Conservation (phyloP, 2,888 invertebrate species). For the Thysanoteuthis rhombus region DNA sequence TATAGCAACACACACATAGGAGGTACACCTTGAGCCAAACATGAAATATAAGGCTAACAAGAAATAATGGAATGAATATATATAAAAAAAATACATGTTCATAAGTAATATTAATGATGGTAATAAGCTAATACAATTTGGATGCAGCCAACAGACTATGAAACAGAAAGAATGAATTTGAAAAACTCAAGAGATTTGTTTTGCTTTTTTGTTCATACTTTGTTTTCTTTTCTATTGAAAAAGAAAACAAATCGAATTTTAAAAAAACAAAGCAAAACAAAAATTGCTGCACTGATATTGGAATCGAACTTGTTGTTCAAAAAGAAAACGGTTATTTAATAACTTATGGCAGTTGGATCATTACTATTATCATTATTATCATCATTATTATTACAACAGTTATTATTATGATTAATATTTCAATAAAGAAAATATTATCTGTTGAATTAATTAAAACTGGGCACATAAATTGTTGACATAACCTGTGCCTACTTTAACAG, state of each 20-base stretch:
- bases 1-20: slow-evolving; percentile 12
- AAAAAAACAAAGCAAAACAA: not conserved
- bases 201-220: not conserved
- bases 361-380: not conserved
- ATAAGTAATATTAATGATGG: slow-evolving; percentile 12
- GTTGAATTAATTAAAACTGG: not conserved
- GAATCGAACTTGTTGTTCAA: not conserved
- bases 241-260: not conserved
- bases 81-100: not conserved
- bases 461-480: not conserved
- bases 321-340: not conserved
- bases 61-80: not conserved
- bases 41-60: not conserved
- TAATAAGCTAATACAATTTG: not conserved
- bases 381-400: not conserved
- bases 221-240: not conserved
- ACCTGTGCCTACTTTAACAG: not conserved
- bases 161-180: not conserved
- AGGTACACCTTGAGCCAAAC: not conserved
- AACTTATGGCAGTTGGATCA: not conserved
- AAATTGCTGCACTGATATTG: not conserved
- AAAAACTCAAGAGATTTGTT: not conserved
- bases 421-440: not conserved
- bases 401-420: slow-evolving; percentile 12
- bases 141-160: not conserved